These are phyloP conservation scores for Marmota flaviventris DNA, from an alignment of 2,113 vertebrate genomes.

Conservation along the genomic window DNA sequence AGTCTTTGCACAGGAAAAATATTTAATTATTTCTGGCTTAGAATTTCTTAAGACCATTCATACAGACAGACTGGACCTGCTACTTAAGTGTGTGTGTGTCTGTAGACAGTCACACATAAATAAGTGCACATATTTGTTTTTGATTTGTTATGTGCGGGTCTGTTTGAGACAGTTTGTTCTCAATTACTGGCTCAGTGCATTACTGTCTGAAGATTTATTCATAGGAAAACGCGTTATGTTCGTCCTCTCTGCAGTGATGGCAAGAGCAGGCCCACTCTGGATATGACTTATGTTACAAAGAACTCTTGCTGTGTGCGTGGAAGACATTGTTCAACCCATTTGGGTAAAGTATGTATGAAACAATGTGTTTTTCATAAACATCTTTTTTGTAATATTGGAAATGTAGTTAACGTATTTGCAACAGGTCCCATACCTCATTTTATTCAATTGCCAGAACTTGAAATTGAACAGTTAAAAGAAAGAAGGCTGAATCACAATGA, in stretches of 20 bases:
- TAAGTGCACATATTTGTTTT: background rate
- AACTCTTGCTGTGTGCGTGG: background rate
- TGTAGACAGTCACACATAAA: background rate
- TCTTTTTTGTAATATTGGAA: constrained; percentile 53
- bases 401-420: constrained; percentile 63
- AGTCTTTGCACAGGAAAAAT: constrained; percentile 16
- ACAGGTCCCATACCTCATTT: constrained; percentile 9
- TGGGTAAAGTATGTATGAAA: constrained; percentile 48
- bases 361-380: constrained; percentile 67
- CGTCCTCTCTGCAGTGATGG: background rate
- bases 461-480: constrained; percentile 40
- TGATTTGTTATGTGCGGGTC: constrained; percentile 30
- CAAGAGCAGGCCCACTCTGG: background rate
- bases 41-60: background rate
- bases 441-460: constrained; percentile 42
- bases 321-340: background rate
- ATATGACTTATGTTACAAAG: constrained; percentile 11
- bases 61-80: background rate
- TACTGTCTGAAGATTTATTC: constrained; percentile 45
- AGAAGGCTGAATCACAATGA: background rate
- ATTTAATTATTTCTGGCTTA: constrained; percentile 31
- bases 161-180: constrained; percentile 53
- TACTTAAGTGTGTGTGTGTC: too few relatives aligned
- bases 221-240: constrained; percentile 2
- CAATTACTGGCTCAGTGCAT: background rate